These are phyloP conservation scores for Spatula clypeata DNA, from an alignment of 2,797 vertebrate species.

Conservation along the genomic window DNA sequence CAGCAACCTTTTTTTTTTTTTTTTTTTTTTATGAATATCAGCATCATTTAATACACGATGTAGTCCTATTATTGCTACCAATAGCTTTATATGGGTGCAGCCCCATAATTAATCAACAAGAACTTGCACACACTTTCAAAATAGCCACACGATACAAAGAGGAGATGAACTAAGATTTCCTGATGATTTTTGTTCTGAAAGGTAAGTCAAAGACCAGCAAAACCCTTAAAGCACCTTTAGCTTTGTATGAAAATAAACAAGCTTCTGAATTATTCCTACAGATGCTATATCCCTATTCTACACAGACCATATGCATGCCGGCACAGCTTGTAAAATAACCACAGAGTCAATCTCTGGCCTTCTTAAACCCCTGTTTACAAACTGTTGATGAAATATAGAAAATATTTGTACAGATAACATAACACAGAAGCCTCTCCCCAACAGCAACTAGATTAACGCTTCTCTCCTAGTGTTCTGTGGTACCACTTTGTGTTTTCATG, in stretches of 20 bases:
- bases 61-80: not conserved
- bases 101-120: not conserved
- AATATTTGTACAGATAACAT: not conserved
- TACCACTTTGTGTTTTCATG: not conserved
- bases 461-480: not conserved
- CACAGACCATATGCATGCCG: not conserved
- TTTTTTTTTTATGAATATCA: not conserved
- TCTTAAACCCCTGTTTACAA: not conserved
- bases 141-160: fast-evolving
- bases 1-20: not conserved
- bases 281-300: not conserved
- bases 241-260: not conserved
- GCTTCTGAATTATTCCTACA: not conserved
- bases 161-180: not conserved
- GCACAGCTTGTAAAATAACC: not conserved
- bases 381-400: not conserved
- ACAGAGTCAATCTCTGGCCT: not conserved
- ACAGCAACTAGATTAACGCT: not conserved
- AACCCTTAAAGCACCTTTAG: not conserved
- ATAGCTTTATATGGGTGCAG: not conserved
- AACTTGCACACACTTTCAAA: not conserved
- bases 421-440: not conserved
- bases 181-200: not conserved
- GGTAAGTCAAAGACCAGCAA: not conserved
- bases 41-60: not conserved